Base-by-base conservation (phyloP, 2,888 invertebrate species). In the Endomychus coccineus region DNA sequence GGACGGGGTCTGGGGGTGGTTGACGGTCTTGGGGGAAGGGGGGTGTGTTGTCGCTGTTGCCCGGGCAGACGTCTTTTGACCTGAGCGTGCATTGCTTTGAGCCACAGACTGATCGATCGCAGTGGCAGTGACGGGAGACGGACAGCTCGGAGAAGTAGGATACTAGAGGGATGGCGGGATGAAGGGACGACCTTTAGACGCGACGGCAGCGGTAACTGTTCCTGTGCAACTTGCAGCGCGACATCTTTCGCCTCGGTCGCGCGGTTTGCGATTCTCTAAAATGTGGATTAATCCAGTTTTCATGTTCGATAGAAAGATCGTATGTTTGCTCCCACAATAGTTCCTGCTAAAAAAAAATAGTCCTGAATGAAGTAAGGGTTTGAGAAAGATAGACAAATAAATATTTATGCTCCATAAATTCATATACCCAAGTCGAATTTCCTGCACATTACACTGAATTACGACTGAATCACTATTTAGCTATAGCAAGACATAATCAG, bases 41-140 rank as follows among this genome's bases (percentile, higher is more conserved):
- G 49, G 45, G 54, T 52, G 53, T 54, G 57, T 55, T 56, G 57
- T 56, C 59, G 63, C 51, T 51, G 38, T 49, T 55, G 63, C 66
- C 64, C 64, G 65, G 64, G 64, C 65, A 65, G 64, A 64, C 64
- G 65, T 65, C 65, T 64, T 64, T 64, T 64, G 64, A 64, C 64
- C 62, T 62, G 62, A 55, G 62, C 62, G 59, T 64, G 64, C 63
- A 65, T 66, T 65, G 64, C 64, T 64, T 65, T 64, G 65, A 65
- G 65, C 64, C 63, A 64, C 64, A 62, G 64, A 61, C 58, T 59
- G 59, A 62, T 62, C 61, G 62, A 62, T 65, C 64, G 62, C 59
- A 58, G 61, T 60, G 60, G 55, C 55, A 54, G 60, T 63, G 65
- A 64, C 65, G 65, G 58, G 64, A 64, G 65, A 65, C 66, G 64